These are phyloP conservation scores for Hypselothyrea guttata DNA, from an alignment of 2,888 invertebrate genomes.

Conservation along the genomic window DNA sequence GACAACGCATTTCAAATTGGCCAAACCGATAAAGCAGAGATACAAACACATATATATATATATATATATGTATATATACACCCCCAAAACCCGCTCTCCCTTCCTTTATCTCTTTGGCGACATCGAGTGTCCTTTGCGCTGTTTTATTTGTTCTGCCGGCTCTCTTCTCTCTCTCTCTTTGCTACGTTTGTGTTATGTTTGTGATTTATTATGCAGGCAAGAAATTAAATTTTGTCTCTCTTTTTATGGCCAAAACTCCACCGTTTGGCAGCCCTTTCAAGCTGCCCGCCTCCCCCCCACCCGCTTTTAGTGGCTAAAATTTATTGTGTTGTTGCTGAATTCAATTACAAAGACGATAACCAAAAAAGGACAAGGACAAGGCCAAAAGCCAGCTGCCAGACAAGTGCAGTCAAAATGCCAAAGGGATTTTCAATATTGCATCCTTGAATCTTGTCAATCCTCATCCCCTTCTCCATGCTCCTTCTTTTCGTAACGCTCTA, in stretches of 20 bases:
- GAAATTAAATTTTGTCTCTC: slow-evolving; percentile 78
- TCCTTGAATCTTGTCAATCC: slow-evolving; percentile 44
- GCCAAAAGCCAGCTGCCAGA: slow-evolving; percentile 32
- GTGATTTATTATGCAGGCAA: slow-evolving; percentile 79
- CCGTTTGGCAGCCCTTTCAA: slow-evolving; percentile 41
- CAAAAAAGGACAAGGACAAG: slow-evolving; percentile 29
- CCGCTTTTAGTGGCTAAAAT: slow-evolving; percentile 58
- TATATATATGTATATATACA: slow-evolving; percentile 7
- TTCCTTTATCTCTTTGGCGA: slow-evolving; percentile 65
- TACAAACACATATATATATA: not conserved
- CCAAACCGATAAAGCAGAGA: slow-evolving; percentile 28
- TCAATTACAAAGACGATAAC: slow-evolving; percentile 70
- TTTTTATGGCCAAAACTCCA: slow-evolving; percentile 21
- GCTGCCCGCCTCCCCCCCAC: not conserved
- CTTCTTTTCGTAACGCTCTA: not conserved
- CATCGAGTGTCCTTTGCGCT: slow-evolving; percentile 61
- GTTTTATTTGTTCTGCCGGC: slow-evolving; percentile 50
- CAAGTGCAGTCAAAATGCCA: slow-evolving; percentile 48
- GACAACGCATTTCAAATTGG: slow-evolving; percentile 69
- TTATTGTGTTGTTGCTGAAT: slow-evolving; percentile 76
- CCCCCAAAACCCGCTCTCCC: not conserved
- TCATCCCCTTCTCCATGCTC: not conserved
- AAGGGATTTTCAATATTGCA: slow-evolving; percentile 64
- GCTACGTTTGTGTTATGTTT: slow-evolving; percentile 53
- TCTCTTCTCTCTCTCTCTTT: not conserved